Percentiles rank a stretch among this genome's conserved stretches.
Conservation (phyloP, 2,113 vertebrate genomes). For the Stercorarius parasiticus region DNA sequence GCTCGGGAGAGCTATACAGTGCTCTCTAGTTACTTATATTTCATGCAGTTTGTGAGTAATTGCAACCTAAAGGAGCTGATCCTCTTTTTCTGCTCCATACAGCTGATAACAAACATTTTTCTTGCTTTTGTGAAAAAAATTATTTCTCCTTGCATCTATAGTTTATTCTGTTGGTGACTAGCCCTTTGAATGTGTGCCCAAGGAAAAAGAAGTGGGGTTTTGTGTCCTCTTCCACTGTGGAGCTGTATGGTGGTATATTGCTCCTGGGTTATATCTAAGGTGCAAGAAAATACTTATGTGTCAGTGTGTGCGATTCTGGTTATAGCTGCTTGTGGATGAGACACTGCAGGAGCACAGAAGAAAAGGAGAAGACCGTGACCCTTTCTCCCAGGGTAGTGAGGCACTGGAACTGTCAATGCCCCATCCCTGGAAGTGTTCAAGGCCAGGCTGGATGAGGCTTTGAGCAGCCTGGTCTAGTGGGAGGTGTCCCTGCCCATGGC, state of each 20-base stretch:
- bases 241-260: background rate
- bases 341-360: background rate
- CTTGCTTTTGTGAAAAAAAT: background rate
- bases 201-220: background rate
- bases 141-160: background rate
- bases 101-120: background rate
- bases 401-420: too few relatives aligned
- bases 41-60: background rate
- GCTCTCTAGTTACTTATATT: background rate
- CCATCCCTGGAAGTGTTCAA: too few relatives aligned
- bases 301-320: background rate
- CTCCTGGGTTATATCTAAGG: background rate
- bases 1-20: background rate
- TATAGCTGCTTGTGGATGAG: background rate
- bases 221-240: background rate
- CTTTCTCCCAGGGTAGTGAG: too few relatives aligned
- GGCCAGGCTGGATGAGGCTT: too few relatives aligned
- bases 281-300: background rate
- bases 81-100: background rate
- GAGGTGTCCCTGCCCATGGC: too few relatives aligned
- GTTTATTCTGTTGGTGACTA: background rate
- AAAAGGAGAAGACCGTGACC: background rate
- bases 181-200: background rate
- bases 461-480: too few relatives aligned
- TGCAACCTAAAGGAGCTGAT: background rate